These are phyloP conservation scores for Lycophotia porphyrea DNA, from an alignment of 2,888 invertebrate genomes.

Conservation along the genomic window DNA sequence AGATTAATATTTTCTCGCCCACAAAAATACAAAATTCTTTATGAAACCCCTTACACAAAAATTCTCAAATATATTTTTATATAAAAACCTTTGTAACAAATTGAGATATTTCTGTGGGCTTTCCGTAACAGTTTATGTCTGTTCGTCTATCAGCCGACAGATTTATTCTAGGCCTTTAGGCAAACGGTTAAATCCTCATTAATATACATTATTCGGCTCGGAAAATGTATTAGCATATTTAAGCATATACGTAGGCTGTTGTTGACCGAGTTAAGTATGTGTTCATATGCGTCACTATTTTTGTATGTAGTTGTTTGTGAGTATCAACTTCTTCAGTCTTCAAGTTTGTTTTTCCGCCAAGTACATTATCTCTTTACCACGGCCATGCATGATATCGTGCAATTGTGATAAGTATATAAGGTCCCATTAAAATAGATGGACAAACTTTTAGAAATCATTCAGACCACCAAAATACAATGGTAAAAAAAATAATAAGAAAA, in stretches of 20 bases:
- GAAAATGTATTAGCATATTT: slow-evolving; percentile 60
- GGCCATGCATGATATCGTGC: slow-evolving; percentile 21
- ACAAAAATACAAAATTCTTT: slow-evolving; percentile 20
- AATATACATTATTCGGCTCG: slow-evolving; percentile 59
- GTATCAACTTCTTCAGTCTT: slow-evolving; percentile 41
- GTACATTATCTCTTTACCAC: slow-evolving; percentile 32
- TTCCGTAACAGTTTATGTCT: slow-evolving; percentile 21
- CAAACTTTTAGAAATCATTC: no score
- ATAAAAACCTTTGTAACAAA: slow-evolving; percentile 25
- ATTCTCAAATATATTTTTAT: neutral
- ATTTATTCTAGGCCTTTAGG: slow-evolving; percentile 48
- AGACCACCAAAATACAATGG: no score
- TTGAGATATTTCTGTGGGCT: slow-evolving; percentile 32
- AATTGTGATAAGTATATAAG: slow-evolving; percentile 27
- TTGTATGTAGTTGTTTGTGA: slow-evolving; percentile 17
- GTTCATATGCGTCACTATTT: slow-evolving; percentile 35
- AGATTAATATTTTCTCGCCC: slow-evolving; percentile 23
- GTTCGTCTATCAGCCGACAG: slow-evolving; percentile 29
- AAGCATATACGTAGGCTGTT: slow-evolving; percentile 38
- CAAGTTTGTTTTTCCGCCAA: slow-evolving; percentile 40
- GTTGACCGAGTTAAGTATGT: slow-evolving; percentile 45
- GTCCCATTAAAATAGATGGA: no score
- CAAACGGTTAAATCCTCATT: slow-evolving; percentile 56
- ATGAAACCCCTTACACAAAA: slow-evolving; percentile 12
- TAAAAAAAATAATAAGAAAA: no score